Evolutionary conservation across 2,797 vertebrate species (phyloP), one percentile per base, ranked within the genome.

Genomic region (Xerus rutilus): DNA sequence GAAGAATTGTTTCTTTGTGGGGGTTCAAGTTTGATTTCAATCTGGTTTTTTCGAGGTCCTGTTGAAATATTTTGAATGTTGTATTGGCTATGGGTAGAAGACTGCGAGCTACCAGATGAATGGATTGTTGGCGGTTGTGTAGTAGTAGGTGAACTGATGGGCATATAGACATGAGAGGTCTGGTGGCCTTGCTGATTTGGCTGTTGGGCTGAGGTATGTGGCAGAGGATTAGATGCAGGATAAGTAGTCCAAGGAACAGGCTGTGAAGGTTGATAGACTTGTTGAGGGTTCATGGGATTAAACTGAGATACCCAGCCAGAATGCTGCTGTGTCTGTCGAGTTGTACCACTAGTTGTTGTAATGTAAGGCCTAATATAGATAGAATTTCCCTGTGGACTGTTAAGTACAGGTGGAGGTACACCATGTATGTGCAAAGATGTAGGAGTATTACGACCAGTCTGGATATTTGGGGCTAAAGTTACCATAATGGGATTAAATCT

Each of bases 41-140:
- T 99, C 99, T 99, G 99, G 98, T 99, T 99, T 99, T 99, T 99
- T 91, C 99, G 99, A 85, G 99, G 99, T 98, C 99, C 99, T 62
- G 99, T 99, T 97, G 99, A 99, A 98, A 99, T 99, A 98, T 99
- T 99, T 98, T 99, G 99, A 98, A 99, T 99, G 98, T 99, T 99
- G 98, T 99, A 99, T 98, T 99, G 99, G 98, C 99, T 99, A 96
- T 99, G 99, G 93, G 99, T 98, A 92, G 99, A 99, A 47, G 99
- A 98, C 4, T 99, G 99, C 17, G 99, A 98, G 97, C 99, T 98
- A 98, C 99, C 98, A 98, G 99, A 99, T 54, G 99, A 99, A 91
- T 99, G 98, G 97, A 99, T 96, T 77, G 99, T 99, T 97, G 99
- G 99, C 4, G 99, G 99, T 94, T 99, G 99, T 93, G 99, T 99